Evolutionary conservation across 2,888 invertebrate species (phyloP).

Genomic region (Listrodromus nycthemerus): DNA sequence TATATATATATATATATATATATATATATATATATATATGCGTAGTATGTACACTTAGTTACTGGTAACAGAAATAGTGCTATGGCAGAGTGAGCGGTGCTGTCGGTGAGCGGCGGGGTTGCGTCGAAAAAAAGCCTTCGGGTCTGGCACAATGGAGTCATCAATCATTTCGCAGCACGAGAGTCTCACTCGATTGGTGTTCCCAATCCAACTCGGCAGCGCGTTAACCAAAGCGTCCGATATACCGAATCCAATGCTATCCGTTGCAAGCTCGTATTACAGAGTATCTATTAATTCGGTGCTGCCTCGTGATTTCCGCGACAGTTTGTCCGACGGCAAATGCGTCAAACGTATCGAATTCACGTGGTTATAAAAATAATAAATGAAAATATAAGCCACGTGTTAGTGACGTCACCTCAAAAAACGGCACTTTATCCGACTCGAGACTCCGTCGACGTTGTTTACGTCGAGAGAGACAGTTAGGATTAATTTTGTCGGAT

Average conservation of each 20-base stretch:
- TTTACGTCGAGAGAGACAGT: too few species aligned
- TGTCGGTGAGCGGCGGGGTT: constrained; percentile 62
- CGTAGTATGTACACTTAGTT: background rate
- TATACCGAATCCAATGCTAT: constrained; percentile 44
- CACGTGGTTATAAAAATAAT: background rate
- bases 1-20: constrained; percentile 8
- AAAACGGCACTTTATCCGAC: background rate
- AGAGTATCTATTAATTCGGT: constrained; percentile 19
- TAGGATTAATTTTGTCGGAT: too few species aligned
- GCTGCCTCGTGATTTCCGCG: constrained; percentile 17
- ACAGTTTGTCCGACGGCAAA: constrained; percentile 4
- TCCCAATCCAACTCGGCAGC: constrained; percentile 53
- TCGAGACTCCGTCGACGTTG: background rate
- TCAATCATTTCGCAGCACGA: constrained; percentile 82
- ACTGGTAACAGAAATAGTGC: constrained; percentile 51
- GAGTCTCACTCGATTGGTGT: constrained; percentile 69
- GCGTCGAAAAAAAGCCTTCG: constrained; percentile 62
- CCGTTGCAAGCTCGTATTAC: constrained; percentile 1
- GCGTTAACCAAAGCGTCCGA: constrained; percentile 54
- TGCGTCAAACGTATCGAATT: constrained; percentile 3
- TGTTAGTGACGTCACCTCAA: background rate
- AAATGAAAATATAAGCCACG: too few species aligned
- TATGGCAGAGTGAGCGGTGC: constrained; percentile 54
- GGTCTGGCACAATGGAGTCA: constrained; percentile 82
- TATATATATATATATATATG: background rate